Percentiles rank a stretch among this genome's conserved stretches.
Conservation (phyloP, 2,113 vertebrate genomes). For the Urocynchramus pylzowi region DNA sequence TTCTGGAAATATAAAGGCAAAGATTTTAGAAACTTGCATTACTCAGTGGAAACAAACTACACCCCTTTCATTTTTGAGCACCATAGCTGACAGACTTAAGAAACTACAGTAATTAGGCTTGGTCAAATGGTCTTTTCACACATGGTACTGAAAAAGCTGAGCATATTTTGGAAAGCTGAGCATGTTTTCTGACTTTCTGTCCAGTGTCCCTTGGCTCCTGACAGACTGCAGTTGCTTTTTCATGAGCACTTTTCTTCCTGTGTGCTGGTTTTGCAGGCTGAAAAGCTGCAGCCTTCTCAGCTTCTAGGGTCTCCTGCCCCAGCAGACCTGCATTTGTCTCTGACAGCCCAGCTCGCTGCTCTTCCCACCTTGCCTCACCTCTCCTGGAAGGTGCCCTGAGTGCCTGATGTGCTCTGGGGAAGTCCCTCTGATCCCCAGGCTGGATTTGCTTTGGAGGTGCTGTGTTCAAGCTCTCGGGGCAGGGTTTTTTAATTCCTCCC, state of each 20-base stretch:
- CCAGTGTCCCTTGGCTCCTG: neutral
- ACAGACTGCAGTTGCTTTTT: neutral
- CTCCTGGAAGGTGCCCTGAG: accelerated
- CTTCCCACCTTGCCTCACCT: neutral
- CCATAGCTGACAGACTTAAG: neutral
- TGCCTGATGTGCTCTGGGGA: neutral
- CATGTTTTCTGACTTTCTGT: neutral
- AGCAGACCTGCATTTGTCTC: neutral
- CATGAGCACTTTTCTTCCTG: neutral
- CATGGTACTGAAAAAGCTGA: neutral
- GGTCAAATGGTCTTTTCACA: neutral
- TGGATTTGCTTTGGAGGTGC: accelerated
- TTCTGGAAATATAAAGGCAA: neutral
- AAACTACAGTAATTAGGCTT: neutral
- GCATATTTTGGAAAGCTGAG: neutral
- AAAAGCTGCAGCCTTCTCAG: neutral
- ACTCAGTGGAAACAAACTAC: neutral
- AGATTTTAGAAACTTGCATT: neutral
- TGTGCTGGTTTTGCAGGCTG: neutral
- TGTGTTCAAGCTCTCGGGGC: neutral
- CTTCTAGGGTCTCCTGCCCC: neutral
- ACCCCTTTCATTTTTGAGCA: neutral
- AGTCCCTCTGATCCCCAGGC: neutral
- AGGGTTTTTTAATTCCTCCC: neutral
- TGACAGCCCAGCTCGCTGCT: neutral